Percentiles rank a stretch among this genome's conserved stretches.
phyloP scores from a whole-genome alignment of 2,888 invertebrate species.

The Lysandra coridon region DNA sequence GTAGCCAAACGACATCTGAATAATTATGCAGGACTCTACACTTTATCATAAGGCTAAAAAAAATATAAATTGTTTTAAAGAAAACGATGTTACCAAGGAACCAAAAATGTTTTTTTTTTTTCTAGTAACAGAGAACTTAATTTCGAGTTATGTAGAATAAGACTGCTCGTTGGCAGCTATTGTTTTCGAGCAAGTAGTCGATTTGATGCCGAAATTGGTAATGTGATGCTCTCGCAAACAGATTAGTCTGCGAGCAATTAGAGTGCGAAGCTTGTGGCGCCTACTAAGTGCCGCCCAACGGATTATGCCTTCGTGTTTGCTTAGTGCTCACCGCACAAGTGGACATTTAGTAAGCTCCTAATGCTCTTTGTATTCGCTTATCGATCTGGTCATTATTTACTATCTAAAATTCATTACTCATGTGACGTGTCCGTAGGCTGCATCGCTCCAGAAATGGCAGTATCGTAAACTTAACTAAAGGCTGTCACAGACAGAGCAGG shows the following conservation, averaged over 20 bases:
- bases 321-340: slow-evolving; percentile 65
- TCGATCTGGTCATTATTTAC: slow-evolving; percentile 67
- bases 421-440: not conserved
- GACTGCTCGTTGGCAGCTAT: slow-evolving; percentile 6
- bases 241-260: slow-evolving; percentile 76
- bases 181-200: slow-evolving; percentile 31
- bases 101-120: no score
- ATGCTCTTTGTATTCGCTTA: slow-evolving; percentile 65
- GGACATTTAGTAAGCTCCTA: slow-evolving; percentile 69
- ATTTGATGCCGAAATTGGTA: slow-evolving; percentile 43
- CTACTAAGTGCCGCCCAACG: slow-evolving; percentile 72
- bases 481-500: no score
- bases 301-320: slow-evolving; percentile 74
- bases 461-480: not conserved
- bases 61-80: no score
- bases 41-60: no score
- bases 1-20: no score
- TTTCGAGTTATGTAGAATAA: slow-evolving; percentile 23
- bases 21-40: no score
- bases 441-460: not conserved
- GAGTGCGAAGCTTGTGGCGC: slow-evolving; percentile 70
- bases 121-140: not conserved
- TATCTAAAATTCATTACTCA: slow-evolving; percentile 35
- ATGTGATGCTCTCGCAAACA: slow-evolving; percentile 70
- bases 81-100: no score